These are phyloP conservation scores for Phaonia tiefii DNA, from an alignment of 2,888 invertebrate genomes.

Conservation along the genomic window DNA sequence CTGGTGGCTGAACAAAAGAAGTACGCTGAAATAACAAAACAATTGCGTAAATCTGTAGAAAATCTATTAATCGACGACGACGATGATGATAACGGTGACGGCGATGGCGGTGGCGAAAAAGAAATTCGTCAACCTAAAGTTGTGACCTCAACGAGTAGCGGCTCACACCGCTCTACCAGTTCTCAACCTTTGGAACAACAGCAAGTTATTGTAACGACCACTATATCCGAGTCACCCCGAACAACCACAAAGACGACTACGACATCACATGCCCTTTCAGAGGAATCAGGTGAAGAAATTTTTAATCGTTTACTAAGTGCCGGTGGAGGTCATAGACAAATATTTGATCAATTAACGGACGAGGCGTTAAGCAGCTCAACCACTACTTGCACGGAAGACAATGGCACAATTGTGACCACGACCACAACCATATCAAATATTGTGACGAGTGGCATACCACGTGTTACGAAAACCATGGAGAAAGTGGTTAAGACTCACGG, in stretches of 20 bases:
- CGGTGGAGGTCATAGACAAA: constrained; percentile 72
- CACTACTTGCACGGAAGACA: constrained; percentile 74
- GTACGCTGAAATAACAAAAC: constrained; percentile 76
- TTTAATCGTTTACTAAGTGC: constrained; percentile 74
- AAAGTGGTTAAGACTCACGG: constrained; percentile 53
- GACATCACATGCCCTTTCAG: not conserved
- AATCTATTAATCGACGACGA: constrained; percentile 74
- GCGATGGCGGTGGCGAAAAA: not conserved
- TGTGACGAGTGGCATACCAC: constrained; percentile 78
- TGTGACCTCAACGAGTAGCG: not conserved
- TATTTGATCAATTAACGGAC: constrained; percentile 74
- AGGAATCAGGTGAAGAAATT: constrained; percentile 73
- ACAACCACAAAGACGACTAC: not conserved
- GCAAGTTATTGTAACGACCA: constrained; percentile 27
- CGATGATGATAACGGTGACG: constrained; percentile 41
- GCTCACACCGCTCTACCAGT: not conserved
- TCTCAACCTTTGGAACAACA: not conserved
- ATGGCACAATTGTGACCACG: constrained; percentile 75
- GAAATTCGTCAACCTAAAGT: not conserved
- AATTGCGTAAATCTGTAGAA: constrained; percentile 76
- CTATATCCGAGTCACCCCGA: not conserved
- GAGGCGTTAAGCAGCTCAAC: constrained; percentile 76
- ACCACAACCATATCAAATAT: constrained; percentile 78
- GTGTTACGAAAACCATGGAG: constrained; percentile 61
- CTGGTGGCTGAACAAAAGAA: constrained; percentile 76